These are phyloP conservation scores for Urocynchramus pylzowi DNA, from an alignment of 2,113 vertebrate genomes.

Conservation along the genomic window DNA sequence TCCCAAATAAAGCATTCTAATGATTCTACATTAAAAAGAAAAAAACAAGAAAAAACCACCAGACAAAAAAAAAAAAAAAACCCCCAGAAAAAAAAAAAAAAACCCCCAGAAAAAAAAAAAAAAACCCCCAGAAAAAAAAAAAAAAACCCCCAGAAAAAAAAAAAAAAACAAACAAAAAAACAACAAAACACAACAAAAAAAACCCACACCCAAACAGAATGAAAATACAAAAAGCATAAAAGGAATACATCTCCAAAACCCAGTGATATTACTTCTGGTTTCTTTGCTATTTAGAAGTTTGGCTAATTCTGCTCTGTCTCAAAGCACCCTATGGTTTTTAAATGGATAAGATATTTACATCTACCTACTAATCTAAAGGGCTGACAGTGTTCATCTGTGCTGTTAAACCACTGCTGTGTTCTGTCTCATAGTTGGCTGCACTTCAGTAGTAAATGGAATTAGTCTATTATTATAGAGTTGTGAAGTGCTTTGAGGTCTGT, in stretches of 20 bases:
- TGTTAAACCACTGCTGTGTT: conserved; percentile 49
- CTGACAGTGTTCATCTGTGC: conserved; percentile 38
- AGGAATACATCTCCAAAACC: background rate
- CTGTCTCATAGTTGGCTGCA: conserved; percentile 3
- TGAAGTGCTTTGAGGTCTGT: conserved; percentile 9
- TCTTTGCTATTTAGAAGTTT: background rate
- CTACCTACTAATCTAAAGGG: conserved; percentile 3
- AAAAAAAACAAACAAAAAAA: background rate
- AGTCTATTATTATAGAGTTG: conserved; percentile 14
- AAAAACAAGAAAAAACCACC: accelerated
- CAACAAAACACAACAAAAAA: background rate
- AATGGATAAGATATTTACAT: conserved; percentile 35
- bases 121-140: background rate
- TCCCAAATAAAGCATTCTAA: background rate
- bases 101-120: too few relatives aligned
- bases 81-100: too few relatives aligned
- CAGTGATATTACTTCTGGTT: background rate
- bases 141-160: too few relatives aligned
- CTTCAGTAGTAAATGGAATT: conserved; percentile 13
- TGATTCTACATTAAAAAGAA: background rate
- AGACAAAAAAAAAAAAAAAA: background rate
- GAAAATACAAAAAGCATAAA: background rate
- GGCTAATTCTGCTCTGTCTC: background rate
- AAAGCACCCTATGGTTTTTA: conserved; percentile 1
- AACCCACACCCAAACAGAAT: background rate